Percentiles rank a stretch among this genome's conserved stretches.
Evolutionary conservation across 2,797 vertebrate genomes (phyloP).

Genomic region (Thalassophryne amazonica): DNA sequence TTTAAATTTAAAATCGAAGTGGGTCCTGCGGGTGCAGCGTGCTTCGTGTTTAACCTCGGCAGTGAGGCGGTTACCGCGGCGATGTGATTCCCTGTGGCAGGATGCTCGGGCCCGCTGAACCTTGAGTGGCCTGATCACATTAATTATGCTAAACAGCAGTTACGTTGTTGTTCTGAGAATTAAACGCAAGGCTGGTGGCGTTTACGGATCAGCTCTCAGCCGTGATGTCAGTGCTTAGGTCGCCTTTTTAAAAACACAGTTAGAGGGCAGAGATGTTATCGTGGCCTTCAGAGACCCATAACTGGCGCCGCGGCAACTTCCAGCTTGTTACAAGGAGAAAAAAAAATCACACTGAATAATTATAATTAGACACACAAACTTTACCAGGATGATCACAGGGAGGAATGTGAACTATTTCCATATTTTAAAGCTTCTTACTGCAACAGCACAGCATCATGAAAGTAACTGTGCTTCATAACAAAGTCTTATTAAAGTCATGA

Average conservation of each 20-base stretch:
- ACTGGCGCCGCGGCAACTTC: slow-evolving; percentile 36
- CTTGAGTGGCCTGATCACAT: slow-evolving; percentile 78
- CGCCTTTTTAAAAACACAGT: neutral
- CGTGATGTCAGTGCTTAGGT: neutral
- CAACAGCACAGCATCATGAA: too few relatives aligned
- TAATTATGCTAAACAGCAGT: slow-evolving; percentile 85
- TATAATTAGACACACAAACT: neutral
- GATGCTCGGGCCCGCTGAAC: slow-evolving; percentile 48
- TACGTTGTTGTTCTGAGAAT: slow-evolving; percentile 61
- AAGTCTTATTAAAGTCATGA: too few relatives aligned
- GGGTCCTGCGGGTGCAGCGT: too few relatives aligned
- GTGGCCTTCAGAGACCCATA: neutral
- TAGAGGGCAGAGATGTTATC: slow-evolving; percentile 6
- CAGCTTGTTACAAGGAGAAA: slow-evolving; percentile 30
- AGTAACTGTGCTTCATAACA: too few relatives aligned
- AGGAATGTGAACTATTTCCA: too few relatives aligned
- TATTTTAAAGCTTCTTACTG: too few relatives aligned
- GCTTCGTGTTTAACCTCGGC: too few relatives aligned
- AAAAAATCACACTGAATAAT: neutral
- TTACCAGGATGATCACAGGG: too few relatives aligned
- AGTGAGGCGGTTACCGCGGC: slow-evolving; percentile 4
- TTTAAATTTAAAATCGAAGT: too few relatives aligned
- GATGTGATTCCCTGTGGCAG: slow-evolving; percentile 73
- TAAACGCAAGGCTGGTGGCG: slow-evolving; percentile 14
- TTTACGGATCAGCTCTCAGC: slow-evolving; percentile 16